Percentiles rank a stretch among this genome's conserved stretches.
Conservation (phyloP, 2,113 vertebrate species). For the Elephas maximus region DNA sequence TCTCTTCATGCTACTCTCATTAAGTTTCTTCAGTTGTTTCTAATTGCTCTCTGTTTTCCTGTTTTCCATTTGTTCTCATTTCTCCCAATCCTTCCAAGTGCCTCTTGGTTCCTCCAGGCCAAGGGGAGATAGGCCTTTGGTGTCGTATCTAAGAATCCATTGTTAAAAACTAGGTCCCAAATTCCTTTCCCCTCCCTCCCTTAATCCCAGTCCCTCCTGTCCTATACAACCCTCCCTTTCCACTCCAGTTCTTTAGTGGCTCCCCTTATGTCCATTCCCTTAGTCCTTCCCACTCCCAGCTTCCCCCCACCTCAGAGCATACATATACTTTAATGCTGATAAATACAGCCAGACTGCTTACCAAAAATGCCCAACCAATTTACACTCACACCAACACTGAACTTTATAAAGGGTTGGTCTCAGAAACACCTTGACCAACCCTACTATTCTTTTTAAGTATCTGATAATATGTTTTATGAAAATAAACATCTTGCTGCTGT, state of each 20-base stretch:
- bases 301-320: background rate
- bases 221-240: too few species aligned
- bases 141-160: background rate
- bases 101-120: background rate
- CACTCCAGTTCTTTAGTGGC: background rate
- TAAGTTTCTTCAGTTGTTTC: constrained; percentile 7
- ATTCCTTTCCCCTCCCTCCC: background rate
- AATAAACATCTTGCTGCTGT: background rate
- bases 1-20: background rate
- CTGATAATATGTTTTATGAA: background rate
- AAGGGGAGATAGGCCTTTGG: background rate
- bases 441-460: background rate
- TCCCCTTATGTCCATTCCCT: background rate
- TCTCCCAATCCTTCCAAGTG: background rate
- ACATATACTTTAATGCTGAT: background rate
- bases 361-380: background rate
- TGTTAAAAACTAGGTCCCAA: background rate
- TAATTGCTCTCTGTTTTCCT: background rate
- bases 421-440: background rate
- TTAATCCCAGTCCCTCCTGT: background rate
- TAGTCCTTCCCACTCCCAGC: background rate
- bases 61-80: background rate
- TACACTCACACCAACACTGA: background rate
- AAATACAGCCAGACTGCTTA: background rate
- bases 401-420: background rate